phyloP scores from a whole-genome alignment of 2,888 invertebrate genomes.

The Drosophila kokeensis region DNA sequence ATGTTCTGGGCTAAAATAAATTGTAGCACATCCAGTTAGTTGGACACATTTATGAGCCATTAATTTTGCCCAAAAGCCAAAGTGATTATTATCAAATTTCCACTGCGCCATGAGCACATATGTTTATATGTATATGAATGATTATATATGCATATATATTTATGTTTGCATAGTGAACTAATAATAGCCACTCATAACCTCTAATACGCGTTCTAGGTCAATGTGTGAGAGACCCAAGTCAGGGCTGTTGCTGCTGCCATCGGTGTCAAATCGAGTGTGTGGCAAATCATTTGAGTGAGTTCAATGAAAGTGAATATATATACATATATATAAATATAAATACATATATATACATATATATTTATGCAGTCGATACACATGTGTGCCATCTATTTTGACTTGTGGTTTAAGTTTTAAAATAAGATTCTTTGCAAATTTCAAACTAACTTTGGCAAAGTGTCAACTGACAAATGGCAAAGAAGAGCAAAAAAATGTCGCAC shows the following conservation, averaged over 20 bases:
- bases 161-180: slow-evolving; percentile 47
- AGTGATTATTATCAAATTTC: slow-evolving; percentile 48
- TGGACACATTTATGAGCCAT: slow-evolving; percentile 41
- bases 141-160: slow-evolving; percentile 4
- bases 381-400: slow-evolving; percentile 14
- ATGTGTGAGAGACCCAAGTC: slow-evolving; percentile 54
- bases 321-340: neutral
- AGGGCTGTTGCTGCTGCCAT: slow-evolving; percentile 56
- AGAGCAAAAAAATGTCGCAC: slow-evolving; percentile 45
- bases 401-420: slow-evolving; percentile 13
- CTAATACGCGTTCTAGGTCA: slow-evolving; percentile 72
- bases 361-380: neutral
- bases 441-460: slow-evolving; percentile 81
- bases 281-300: neutral
- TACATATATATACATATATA: neutral
- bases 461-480: slow-evolving; percentile 45
- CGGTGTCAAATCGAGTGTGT: slow-evolving; percentile 49
- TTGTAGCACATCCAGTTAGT: neutral
- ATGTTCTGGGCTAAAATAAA: too few species aligned
- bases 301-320: slow-evolving; percentile 4
- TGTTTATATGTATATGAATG: slow-evolving; percentile 8
- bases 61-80: slow-evolving; percentile 42
- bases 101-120: slow-evolving; percentile 29
- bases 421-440: slow-evolving; percentile 53
- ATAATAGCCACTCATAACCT: slow-evolving; percentile 66